A percentile compares a stretch with the other conserved stretches of the same genome.
Evolutionary conservation across 2,888 invertebrate genomes (phyloP).

Genomic region (Drosophila borealis): DNA sequence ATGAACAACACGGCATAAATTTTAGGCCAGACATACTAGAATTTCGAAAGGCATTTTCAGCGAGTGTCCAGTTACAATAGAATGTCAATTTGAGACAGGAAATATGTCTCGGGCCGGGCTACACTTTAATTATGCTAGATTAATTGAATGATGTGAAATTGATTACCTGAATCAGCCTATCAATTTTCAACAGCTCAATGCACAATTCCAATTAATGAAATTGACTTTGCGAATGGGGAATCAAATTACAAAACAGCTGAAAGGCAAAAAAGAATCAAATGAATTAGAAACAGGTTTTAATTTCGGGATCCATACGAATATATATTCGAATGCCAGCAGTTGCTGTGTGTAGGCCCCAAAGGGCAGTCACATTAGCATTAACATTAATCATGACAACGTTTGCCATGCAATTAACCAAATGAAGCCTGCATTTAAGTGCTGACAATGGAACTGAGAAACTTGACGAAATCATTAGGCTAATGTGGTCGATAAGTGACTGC

Average conservation of each 20-base stretch:
- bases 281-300: slow-evolving; percentile 52
- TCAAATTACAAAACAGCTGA: slow-evolving; percentile 14
- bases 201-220: slow-evolving; percentile 45
- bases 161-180: slow-evolving; percentile 42
- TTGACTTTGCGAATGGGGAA: slow-evolving; percentile 28
- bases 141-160: slow-evolving; percentile 50
- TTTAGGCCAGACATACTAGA: too few species aligned
- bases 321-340: slow-evolving; percentile 9
- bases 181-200: slow-evolving; percentile 46
- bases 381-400: slow-evolving; percentile 74
- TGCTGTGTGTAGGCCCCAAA: slow-evolving; percentile 49
- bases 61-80: neutral
- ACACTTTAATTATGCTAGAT: slow-evolving; percentile 12
- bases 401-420: slow-evolving; percentile 77
- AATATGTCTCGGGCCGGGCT: neutral
- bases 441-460: slow-evolving; percentile 59
- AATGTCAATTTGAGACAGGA: slow-evolving; percentile 4
- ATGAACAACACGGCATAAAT: too few species aligned
- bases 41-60: too few species aligned
- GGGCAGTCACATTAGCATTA: slow-evolving; percentile 54
- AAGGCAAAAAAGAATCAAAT: slow-evolving; percentile 11
- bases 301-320: slow-evolving; percentile 8
- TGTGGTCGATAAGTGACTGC: slow-evolving; percentile 68
- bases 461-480: slow-evolving; percentile 74
- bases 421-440: slow-evolving; percentile 78